Evolutionary conservation across 1,140 invertebrate genomes (phyloP), one percentile per base, ranked within the genome.

Genomic region (Muscidifurax raptorellus): DNA sequence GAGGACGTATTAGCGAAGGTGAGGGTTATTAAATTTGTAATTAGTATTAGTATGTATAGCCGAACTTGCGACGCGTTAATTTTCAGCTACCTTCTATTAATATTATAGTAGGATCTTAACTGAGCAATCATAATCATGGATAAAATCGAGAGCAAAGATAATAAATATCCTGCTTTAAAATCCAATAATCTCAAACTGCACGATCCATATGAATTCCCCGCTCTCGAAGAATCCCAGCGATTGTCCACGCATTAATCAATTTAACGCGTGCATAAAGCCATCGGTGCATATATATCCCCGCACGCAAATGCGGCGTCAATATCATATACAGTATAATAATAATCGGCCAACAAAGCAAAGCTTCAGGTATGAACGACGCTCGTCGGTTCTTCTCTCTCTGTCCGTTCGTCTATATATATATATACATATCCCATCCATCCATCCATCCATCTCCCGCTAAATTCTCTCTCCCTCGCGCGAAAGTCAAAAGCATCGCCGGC

Each of bases 401-500:
- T 10, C 25, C 28, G 15, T 7, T 59, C 52, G 44, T 59, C 52
- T n/a, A 18, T 59, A 59, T n/a, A 1, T 18, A n/a, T 59, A 22
- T 22, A 59, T 59, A n/a, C n/a, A n/a, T n/a, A n/a, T n/a, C n/a
- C 13, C 44, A 13, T 47, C 44, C 44, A 47, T 47, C 44, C 44
- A 47, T 18, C 52, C 52, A 59, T 59, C 66, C 22, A 28, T 30
- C 83, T 22, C 86, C 77, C 28, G 18, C 28, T 64, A 22, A 15
- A 13, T 72, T 66, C 82, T 66, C 64, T 75, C 79, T 66, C 67
- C 25, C 78, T 15, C 71, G 25, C 18, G 25, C 40, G 76, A 86
- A 88, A 92, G 90, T 91, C 90, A 91, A 92, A 92, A 90, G 91
- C 91, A 92, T 92, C 90, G 90, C 85, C 88, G 79, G 89, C 90